phyloP scores from a whole-genome alignment of 1,140 invertebrate genomes.

The Hormaphis cornu region DNA sequence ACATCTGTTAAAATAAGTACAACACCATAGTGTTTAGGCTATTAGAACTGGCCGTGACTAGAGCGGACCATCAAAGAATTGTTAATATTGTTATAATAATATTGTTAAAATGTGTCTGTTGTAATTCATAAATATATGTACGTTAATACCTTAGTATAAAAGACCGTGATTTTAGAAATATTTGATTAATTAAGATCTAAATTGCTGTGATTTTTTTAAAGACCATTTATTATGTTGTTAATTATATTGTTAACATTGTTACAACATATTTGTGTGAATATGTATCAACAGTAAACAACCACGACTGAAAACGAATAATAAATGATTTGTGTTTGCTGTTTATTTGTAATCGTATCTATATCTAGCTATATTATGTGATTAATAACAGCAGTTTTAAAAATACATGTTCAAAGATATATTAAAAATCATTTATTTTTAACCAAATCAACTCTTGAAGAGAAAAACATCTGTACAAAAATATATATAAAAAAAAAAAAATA shows the following conservation, averaged over 20 bases:
- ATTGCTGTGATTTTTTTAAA: slow-evolving; percentile 22
- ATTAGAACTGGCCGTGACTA: slow-evolving; percentile 24
- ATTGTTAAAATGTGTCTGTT: slow-evolving; percentile 23
- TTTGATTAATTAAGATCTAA: slow-evolving; percentile 16
- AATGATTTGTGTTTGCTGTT: slow-evolving; percentile 2
- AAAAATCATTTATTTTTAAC: neutral
- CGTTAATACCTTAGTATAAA: neutral
- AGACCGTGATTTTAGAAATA: slow-evolving; percentile 21
- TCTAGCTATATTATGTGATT: neutral
- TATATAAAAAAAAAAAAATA: no score
- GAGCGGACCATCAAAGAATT: slow-evolving; percentile 24
- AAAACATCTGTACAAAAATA: neutral
- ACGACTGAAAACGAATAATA: slow-evolving; percentile 14
- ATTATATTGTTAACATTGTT: slow-evolving; percentile 10
- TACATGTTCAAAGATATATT: neutral
- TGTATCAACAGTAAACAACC: slow-evolving; percentile 15
- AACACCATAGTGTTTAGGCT: slow-evolving; percentile 25
- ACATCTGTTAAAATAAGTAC: slow-evolving; percentile 29
- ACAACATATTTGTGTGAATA: slow-evolving; percentile 22
- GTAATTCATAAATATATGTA: slow-evolving; percentile 16
- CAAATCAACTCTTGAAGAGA: neutral
- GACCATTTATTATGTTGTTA: slow-evolving; percentile 14
- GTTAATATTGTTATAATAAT: slow-evolving; percentile 20
- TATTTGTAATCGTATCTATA: neutral
- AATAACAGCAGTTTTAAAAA: neutral